A percentile compares a stretch with the other conserved stretches of the same genome.
phyloP scores from a whole-genome alignment of 92 coral and sea anemone species.

The Phenganax stokvisi region DNA sequence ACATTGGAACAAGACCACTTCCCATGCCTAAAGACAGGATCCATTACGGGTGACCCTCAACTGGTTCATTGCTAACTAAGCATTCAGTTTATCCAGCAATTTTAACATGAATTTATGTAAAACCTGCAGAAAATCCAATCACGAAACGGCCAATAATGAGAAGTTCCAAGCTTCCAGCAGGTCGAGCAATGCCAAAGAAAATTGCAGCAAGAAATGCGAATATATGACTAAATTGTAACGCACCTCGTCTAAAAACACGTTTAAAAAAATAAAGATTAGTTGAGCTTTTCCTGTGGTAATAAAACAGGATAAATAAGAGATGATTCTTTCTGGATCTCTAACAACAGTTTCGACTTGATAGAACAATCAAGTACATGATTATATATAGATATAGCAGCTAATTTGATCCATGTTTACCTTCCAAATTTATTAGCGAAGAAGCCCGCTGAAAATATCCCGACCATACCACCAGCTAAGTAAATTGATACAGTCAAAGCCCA shows the following conservation, averaged over 20 bases:
- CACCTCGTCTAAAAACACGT: background rate
- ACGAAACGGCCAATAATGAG: conserved; percentile 6
- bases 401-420: background rate
- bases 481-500: conserved; percentile 11
- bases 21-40: background rate
- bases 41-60: background rate
- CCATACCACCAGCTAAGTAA: conserved; percentile 23
- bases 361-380: too few species aligned
- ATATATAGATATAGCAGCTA: background rate
- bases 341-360: background rate
- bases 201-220: conserved; percentile 19
- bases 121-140: conserved; percentile 15
- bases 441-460: conserved; percentile 12
- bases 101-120: too few species aligned
- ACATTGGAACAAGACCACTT: conserved; percentile 29
- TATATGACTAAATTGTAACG: conserved; percentile 15
- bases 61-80: background rate
- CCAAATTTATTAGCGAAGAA: conserved; percentile 21
- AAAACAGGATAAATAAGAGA: too few species aligned
- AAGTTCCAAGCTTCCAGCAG: background rate
- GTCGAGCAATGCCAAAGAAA: conserved; percentile 15
- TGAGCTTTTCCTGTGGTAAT: background rate
- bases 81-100: background rate
- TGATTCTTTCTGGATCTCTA: background rate
- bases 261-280: background rate